Percentiles rank a stretch among this genome's conserved stretches.
These are phyloP conservation scores for Lucinisca nassula DNA, from an alignment of 2,888 invertebrate species.

Conservation along the genomic window DNA sequence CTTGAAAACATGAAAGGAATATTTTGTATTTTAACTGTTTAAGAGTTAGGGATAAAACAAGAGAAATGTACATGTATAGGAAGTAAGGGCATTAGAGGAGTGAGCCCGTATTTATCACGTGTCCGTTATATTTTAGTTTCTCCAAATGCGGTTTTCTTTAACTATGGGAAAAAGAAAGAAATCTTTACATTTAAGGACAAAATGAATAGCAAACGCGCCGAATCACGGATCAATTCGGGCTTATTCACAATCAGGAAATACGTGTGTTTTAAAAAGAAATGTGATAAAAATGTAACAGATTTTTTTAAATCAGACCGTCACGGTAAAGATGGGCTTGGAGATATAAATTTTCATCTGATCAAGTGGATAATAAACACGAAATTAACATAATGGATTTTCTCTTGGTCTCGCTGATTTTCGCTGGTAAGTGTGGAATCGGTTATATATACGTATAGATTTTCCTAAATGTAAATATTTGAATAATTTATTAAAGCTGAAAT, in stretches of 20 bases:
- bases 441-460: conserved; percentile 1
- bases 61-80: not conserved
- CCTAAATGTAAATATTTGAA: conserved; percentile 5
- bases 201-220: not conserved
- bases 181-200: not conserved
- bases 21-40: not conserved
- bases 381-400: conserved; percentile 10
- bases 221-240: not conserved
- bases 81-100: too few species aligned
- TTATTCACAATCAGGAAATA: not conserved
- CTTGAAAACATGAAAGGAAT: not conserved
- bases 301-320: not conserved
- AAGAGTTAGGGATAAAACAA: not conserved
- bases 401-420: not conserved
- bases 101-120: not conserved
- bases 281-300: not conserved
- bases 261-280: not conserved
- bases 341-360: not conserved
- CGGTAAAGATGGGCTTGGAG: not conserved
- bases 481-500: not conserved
- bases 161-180: not conserved
- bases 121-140: not conserved
- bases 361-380: not conserved
- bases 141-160: not conserved
- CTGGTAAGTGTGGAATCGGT: conserved; percentile 13